Evolutionary conservation across 2,797 vertebrate genomes (phyloP).

Genomic region (Clamator glandarius): DNA sequence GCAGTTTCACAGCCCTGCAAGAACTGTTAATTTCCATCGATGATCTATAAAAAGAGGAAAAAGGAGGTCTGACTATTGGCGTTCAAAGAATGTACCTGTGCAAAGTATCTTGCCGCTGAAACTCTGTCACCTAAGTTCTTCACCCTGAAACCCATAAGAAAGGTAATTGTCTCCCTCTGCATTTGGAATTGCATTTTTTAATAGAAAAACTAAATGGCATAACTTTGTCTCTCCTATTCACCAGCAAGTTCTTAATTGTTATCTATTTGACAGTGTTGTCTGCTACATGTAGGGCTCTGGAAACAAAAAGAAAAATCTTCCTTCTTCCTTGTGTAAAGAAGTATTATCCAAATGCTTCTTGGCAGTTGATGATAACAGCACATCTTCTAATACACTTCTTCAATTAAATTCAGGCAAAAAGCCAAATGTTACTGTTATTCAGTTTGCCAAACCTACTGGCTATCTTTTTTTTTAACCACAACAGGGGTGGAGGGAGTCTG

Average conservation of each 20-base stretch:
- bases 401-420: slow-evolving; percentile 63
- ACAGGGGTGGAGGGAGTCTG: neutral
- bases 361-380: slow-evolving; percentile 62
- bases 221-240: neutral
- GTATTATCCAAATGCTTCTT: slow-evolving; percentile 59
- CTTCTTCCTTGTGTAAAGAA: slow-evolving; percentile 10
- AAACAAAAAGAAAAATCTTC: neutral
- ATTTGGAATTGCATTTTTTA: neutral
- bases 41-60: neutral
- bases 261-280: neutral
- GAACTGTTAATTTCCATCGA: neutral
- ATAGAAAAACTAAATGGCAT: neutral
- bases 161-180: neutral
- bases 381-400: slow-evolving; percentile 46
- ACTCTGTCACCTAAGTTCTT: neutral
- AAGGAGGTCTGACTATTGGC: neutral
- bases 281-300: neutral
- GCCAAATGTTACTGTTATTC: slow-evolving; percentile 49
- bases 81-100: neutral
- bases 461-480: neutral
- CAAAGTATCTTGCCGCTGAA: neutral
- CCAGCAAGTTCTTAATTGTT: neutral
- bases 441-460: neutral
- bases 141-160: neutral
- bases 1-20: neutral